Evolutionary conservation across 2,113 vertebrate genomes (phyloP).

Genomic region (Gymnobelideus leadbeateri): DNA sequence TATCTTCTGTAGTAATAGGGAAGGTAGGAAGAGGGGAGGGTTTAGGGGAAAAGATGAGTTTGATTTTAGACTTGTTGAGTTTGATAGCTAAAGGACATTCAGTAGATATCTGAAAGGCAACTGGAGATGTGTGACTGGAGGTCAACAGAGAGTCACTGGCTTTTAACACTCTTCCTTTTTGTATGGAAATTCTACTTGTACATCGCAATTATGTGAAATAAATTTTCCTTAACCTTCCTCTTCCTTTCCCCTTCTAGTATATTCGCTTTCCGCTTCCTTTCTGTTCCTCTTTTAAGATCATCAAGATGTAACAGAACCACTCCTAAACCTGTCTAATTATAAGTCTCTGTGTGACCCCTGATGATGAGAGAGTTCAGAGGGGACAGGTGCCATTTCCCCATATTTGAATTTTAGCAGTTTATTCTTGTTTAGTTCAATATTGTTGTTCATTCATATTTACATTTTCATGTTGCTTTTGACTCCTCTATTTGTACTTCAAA

Average conservation of each 20-base stretch:
- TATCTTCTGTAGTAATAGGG: not conserved
- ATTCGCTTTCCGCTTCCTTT: not conserved
- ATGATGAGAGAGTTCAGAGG: not conserved
- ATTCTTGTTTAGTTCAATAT: not conserved
- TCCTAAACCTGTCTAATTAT: not conserved
- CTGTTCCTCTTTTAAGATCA: not conserved
- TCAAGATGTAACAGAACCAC: not conserved
- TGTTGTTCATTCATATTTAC: not conserved
- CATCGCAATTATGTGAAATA: not conserved
- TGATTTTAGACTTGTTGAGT: not conserved
- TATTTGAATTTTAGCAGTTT: not conserved
- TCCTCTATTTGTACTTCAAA: not conserved
- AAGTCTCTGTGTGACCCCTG: not conserved
- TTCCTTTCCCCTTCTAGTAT: not conserved
- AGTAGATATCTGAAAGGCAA: not conserved
- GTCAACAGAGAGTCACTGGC: not conserved
- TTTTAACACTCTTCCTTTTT: not conserved
- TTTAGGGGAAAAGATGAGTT: not conserved
- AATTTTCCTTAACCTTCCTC: not conserved
- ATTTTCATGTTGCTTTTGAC: not conserved
- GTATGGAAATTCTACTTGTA: not conserved
- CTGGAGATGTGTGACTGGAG: not conserved
- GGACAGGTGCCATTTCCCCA: not conserved
- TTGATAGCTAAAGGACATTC: not conserved
- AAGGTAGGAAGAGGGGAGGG: not conserved